These are phyloP conservation scores for Tupaia tana DNA, from an alignment of 2,113 vertebrate genomes.

Conservation along the genomic window DNA sequence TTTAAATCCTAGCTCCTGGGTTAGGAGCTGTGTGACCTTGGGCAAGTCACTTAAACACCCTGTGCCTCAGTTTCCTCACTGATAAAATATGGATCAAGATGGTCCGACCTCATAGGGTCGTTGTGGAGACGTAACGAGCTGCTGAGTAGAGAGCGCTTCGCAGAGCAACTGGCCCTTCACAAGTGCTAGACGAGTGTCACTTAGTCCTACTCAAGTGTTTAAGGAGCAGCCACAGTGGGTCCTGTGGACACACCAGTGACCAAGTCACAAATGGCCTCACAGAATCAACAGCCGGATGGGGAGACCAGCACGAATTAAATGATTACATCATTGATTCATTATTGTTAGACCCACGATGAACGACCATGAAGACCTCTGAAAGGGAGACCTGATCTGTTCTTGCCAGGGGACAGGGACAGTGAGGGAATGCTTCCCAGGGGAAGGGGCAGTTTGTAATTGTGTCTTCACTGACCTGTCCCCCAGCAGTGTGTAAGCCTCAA, in stretches of 20 bases:
- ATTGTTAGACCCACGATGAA: neutral
- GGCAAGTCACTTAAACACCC: neutral
- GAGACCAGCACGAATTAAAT: neutral
- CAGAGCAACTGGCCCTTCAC: neutral
- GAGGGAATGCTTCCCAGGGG: neutral
- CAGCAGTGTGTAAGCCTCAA: neutral
- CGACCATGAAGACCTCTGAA: neutral
- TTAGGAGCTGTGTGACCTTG: neutral
- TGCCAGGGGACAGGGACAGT: neutral
- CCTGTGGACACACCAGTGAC: neutral
- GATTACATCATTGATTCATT: neutral
- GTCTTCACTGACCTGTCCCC: neutral
- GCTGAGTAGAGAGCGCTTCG: neutral
- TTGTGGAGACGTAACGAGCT: neutral
- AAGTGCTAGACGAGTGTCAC: neutral
- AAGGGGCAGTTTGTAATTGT: neutral
- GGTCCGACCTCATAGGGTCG: neutral
- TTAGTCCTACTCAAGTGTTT: neutral
- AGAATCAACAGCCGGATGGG: neutral
- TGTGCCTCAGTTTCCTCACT: neutral
- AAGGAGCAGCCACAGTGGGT: neutral
- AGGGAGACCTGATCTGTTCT: neutral
- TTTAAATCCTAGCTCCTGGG: neutral
- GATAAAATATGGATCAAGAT: neutral
- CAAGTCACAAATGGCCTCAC: neutral